Base-by-base conservation (phyloP, 23 tunicate genomes). In the Styela clava region DNA sequence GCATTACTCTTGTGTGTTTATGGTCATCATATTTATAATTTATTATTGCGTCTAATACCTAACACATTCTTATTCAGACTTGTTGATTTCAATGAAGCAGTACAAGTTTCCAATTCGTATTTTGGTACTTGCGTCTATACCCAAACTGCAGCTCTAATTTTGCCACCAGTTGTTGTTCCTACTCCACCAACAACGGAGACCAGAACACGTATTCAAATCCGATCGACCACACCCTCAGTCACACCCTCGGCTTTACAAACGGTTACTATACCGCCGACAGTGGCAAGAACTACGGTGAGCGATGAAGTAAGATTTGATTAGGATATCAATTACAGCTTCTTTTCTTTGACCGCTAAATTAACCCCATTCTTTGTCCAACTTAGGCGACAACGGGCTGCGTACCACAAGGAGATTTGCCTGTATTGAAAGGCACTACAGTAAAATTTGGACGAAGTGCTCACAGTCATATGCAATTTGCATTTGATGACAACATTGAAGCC, bases 71-170 rank as follows among this genome's bases (percentile, higher is more conserved):
- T 70, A 18, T 37, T 37, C 52, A 91, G 97, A 69, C n/a, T 79
- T n/a, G 79, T 86, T 5, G 78, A 91, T 61, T 91, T 91, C 44
- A 62, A 68, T 27, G 62, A 64, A 56, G 85, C 90, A 2, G n/a
- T 79, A 24, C 26, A 71, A 3, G 84, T 80, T 24, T 63, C 74
- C 35, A 91, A 91, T 64, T 31, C 91, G 0, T 84, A 78, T 62
- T n/a, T 91, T 21, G 97, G 97, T 31, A 91, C 88, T 20, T 91
- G 97, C 79, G 86, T 61, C 9, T 78, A 68, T 73, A 82, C 87
- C 2, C 65, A 36, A 36, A 76, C 81, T 26, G 71, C 71, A 25
- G 16, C 2, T 22, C 19, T 16, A 79, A 3, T 63, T 83, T 34
- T 35, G 37, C 20, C 84, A 79, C 21, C 63, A 28, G 68, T 72